Evolutionary conservation across 92 coral and sea anemone genomes (phyloP).

Genomic region (Hydrozoanthus gracilis): DNA sequence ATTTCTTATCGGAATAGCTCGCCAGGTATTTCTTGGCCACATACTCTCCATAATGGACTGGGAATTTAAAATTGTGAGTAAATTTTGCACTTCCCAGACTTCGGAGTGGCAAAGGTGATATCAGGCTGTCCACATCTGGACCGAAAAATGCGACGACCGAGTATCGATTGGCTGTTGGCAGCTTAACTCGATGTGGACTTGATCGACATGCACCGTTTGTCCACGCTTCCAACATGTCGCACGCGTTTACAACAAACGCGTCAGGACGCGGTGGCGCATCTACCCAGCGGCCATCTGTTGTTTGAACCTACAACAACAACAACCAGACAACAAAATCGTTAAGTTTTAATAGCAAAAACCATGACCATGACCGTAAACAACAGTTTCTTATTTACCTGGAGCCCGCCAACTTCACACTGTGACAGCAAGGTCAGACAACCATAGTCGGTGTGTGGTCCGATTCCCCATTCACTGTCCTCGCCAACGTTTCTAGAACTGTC

Average conservation of each 20-base stretch:
- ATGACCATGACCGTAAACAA: background rate
- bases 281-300: conserved; percentile 32
- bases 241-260: conserved; percentile 41
- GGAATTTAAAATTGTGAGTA: conserved; percentile 17
- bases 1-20: background rate
- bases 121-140: conserved; percentile 22
- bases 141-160: conserved; percentile 38
- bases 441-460: conserved; percentile 41
- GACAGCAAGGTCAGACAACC: conserved; percentile 37
- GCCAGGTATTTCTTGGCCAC: conserved; percentile 30
- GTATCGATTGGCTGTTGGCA: conserved; percentile 17
- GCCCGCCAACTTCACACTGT: conserved; percentile 37
- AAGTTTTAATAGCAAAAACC: background rate
- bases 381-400: background rate
- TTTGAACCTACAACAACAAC: background rate
- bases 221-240: conserved; percentile 43
- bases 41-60: conserved; percentile 31
- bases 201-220: conserved; percentile 37
- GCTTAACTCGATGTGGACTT: conserved; percentile 25
- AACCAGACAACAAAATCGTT: background rate
- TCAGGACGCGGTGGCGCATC: conserved; percentile 29
- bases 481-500: conserved; percentile 1
- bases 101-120: conserved; percentile 15
- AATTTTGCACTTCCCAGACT: conserved; percentile 15
- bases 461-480: conserved; percentile 39